These are phyloP conservation scores for Semnornis frantzii DNA, from an alignment of 2,113 vertebrate species.

Conservation along the genomic window DNA sequence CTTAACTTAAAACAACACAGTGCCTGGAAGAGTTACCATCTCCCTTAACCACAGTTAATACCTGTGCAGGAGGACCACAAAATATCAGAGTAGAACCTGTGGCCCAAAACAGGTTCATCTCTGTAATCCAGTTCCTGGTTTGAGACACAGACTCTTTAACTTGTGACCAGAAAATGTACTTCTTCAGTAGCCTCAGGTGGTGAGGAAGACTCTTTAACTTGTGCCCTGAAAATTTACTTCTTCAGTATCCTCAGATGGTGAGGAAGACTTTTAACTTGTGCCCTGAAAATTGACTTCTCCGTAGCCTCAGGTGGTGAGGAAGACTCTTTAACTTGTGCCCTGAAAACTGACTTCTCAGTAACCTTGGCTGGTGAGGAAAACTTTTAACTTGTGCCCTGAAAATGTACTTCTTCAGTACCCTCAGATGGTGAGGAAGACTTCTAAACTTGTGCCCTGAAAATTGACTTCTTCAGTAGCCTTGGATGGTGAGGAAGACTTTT, in stretches of 20 bases:
- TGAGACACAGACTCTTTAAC: not conserved
- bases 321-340: not conserved
- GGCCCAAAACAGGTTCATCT: not conserved
- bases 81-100: not conserved
- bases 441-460: not conserved
- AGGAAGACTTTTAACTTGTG: not conserved
- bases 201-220: too few species aligned
- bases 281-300: not conserved
- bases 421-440: not conserved
- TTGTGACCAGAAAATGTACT: not conserved
- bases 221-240: too few species aligned
- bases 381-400: not conserved
- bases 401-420: not conserved
- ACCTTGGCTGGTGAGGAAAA: not conserved
- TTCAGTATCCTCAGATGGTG: not conserved
- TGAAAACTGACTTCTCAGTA: not conserved
- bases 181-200: not conserved
- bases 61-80: not conserved
- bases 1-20: not conserved
- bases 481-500: not conserved
- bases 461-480: not conserved
- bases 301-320: not conserved
- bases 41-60: not conserved
- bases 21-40: not conserved
- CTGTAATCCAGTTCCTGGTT: rapidly evolving